Conservation (phyloP, 2,113 vertebrate genomes). For the Diglossa brunneiventris region DNA sequence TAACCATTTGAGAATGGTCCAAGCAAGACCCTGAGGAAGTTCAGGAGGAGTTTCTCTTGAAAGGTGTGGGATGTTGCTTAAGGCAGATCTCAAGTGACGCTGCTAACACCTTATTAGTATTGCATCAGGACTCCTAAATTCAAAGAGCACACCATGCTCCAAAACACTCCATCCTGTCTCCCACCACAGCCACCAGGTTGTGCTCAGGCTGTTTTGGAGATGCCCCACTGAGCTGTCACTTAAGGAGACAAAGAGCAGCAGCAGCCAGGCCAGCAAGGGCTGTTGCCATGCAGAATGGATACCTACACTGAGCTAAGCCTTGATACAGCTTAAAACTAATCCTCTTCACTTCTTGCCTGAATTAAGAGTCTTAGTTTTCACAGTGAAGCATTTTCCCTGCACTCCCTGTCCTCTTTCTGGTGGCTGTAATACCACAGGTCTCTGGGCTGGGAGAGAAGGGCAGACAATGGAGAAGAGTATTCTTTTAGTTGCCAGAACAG, state of each 20-base stretch:
- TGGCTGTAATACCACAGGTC: neutral
- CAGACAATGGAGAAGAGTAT: neutral
- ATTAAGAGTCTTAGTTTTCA: neutral
- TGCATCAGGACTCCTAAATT: neutral
- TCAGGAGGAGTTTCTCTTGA: neutral
- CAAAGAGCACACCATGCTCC: neutral
- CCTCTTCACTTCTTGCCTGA: neutral
- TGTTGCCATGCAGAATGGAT: constrained; percentile 7
- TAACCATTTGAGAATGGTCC: neutral
- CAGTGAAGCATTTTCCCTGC: neutral
- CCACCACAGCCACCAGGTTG: neutral
- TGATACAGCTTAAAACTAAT: constrained; percentile 28
- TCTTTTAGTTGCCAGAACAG: neutral
- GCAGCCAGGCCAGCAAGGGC: neutral
- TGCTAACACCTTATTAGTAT: neutral
- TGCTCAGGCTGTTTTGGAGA: neutral
- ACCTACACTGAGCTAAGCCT: neutral
- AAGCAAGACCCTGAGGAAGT: neutral
- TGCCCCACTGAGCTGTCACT: neutral
- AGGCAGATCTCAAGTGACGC: neutral
- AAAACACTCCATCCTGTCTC: neutral
- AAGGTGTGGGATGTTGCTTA: neutral
- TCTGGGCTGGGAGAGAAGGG: neutral
- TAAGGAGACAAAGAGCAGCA: neutral
- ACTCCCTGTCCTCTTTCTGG: neutral